These are phyloP conservation scores for Notoglanidium macrostoma DNA, from an alignment of 2,797 vertebrate species.

Conservation along the genomic window DNA sequence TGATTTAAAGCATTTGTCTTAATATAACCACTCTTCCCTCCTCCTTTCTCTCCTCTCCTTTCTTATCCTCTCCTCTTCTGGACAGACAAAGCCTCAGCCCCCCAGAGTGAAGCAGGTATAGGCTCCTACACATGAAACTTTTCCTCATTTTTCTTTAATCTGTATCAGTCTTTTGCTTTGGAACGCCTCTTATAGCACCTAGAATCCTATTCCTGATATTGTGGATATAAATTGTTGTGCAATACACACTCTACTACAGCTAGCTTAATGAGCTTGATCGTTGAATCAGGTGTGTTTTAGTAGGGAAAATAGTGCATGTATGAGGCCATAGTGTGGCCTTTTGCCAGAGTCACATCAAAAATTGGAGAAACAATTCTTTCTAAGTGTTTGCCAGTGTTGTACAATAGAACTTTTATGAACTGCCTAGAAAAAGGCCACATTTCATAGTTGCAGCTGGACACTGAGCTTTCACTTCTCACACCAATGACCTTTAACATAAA, in stretches of 20 bases:
- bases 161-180: constrained; percentile 17
- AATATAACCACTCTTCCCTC: constrained; percentile 18
- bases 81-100: constrained; percentile 83
- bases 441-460: constrained; percentile 15
- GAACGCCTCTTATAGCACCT: constrained; percentile 28
- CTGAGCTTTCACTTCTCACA: constrained; percentile 44
- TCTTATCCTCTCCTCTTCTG: constrained; percentile 55
- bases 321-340: background rate
- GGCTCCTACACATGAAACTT: constrained; percentile 58
- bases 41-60: background rate
- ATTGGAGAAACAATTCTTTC: background rate
- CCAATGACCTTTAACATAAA: constrained; percentile 46
- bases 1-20: constrained; percentile 37
- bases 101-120: constrained; percentile 88
- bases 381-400: constrained; percentile 7
- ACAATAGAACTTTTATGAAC: constrained; percentile 24
- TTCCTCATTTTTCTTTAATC: constrained; percentile 21
- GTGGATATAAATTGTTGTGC: background rate
- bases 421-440: constrained; percentile 22
- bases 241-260: background rate
- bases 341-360: background rate
- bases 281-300: background rate
- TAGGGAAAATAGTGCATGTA: background rate
- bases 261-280: background rate
- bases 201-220: constrained; percentile 12